These are phyloP conservation scores for Pempheris klunzingeri DNA, from an alignment of 2,797 vertebrate genomes.

Conservation along the genomic window DNA sequence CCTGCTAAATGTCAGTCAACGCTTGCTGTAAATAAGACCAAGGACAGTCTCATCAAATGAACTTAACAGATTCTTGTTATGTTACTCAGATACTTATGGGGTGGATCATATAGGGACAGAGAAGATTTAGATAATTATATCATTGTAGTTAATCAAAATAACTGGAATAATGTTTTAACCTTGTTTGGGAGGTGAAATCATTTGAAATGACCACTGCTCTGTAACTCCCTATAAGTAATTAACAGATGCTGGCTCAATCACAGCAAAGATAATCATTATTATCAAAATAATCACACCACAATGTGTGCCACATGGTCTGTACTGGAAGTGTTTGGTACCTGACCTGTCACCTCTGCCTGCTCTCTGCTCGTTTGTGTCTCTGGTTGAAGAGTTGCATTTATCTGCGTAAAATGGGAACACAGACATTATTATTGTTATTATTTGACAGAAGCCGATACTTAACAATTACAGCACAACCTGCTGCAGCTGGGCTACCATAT, in stretches of 20 bases:
- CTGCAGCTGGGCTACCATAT: not conserved
- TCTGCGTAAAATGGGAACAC: not conserved
- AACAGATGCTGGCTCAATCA: constrained; percentile 3
- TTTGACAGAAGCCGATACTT: not conserved
- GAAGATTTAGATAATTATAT: not conserved
- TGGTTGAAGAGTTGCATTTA: not conserved
- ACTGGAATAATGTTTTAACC: not conserved
- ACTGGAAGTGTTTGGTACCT: not conserved
- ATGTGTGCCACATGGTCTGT: not conserved
- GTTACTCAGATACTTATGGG: not conserved
- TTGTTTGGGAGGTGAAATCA: not conserved
- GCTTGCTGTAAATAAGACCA: constrained; percentile 11
- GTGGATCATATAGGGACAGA: not conserved
- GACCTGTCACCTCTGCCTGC: not conserved
- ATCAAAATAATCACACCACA: not conserved
- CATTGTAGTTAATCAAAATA: not conserved
- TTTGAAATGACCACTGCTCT: not conserved
- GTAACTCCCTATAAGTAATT: not conserved
- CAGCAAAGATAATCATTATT: not conserved
- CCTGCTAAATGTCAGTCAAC: constrained; percentile 19
- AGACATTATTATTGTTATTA: not conserved
- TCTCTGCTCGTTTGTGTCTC: not conserved
- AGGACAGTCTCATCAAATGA: constrained; percentile 2
- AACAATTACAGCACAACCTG: not conserved
- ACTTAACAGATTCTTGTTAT: not conserved